Evolutionary conservation across 2,797 vertebrate species (phyloP), one percentile per base, ranked within the genome.

Genomic region (Melanotaenia parkinsoni): DNA sequence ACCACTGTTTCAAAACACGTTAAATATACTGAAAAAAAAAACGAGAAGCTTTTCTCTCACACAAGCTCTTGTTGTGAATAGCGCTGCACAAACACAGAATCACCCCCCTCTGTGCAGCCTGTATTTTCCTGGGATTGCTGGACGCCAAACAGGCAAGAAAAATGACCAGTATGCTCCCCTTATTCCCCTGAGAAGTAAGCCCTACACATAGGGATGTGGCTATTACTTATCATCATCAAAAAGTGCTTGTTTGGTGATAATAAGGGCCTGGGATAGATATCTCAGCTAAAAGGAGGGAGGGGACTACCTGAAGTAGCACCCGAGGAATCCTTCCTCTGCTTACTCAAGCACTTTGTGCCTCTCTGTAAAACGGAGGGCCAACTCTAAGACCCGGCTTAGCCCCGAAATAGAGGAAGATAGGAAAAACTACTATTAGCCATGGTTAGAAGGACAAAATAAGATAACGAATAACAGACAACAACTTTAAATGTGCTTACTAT

Each of bases 171-270:
- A 76, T 79, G 86, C 80, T 85, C 83, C 67, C 72, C 74, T 76
- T 79, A 83, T 72, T 94, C 92, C 92, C 92, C 72, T 14, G 87
- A 93, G 92, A 89, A 85, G 86, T 77, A 76, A 89, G 85, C 90
- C 87, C 86, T 91, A 79, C 90, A 89, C 86, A 80, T 84, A 77
- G 86, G 89, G 91, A 93, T 89, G 90, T 88, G 82, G 87, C 91
- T 92, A 92, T 94, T 92, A 93, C 91, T 94, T 92, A 92, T 93
- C 91, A 91, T 90, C 92, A 91, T 91, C 89, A 93, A 91, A 93
- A 94, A 92, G 89, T 93, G 91, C 92, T 92, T 91, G 93, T 91
- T 94, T 91, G 88, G 85, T 93, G 88, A 93, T 92, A 93, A 93
- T 93, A 94, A 93, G 86, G 88, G 86, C 83, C 86, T 82, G 76